Base-by-base conservation (phyloP, 2,797 vertebrate species). In the Channa striata region DNA sequence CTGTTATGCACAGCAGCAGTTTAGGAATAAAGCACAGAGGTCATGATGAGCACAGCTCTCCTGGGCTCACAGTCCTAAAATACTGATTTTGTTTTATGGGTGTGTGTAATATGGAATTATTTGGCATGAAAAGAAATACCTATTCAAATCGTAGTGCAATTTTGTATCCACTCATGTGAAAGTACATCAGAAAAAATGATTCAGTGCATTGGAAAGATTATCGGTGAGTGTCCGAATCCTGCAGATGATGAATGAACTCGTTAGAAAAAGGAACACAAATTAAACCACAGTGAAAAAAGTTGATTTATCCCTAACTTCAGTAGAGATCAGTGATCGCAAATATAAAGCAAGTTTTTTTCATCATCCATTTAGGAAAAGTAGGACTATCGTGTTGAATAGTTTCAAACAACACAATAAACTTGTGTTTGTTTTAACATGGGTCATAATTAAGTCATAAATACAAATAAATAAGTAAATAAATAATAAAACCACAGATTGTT, bases 381-480 rank as follows among this genome's bases (percentile, higher is more conserved):
- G 60, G 34, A 77, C 10, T n/a, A 60, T 68, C 17, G 3, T 9
- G 21, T 1, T 3, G 17, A 49, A 3, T 11, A 47, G 14, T 25
- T 40, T 62, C 0, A 54, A 33, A 70, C 48, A 58, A 57, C 37
- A 49, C 48, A 54, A 42, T n/a, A 17, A 58, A 43, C 39, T 48
- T 9, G 11, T 51, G 25, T 58, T 66, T 44, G n/a, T 20, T 59
- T 8, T 23, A 57, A 44, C 2, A 61, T 37, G 16, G 19, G 2
- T 49, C 42, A 88, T 79, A 75, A 89, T 81, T 79, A 68, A 50
- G 16, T 39, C 19, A 74, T 40, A 64, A 71, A 68, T 44, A 56
- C 1, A 34, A 71, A 68, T 70, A 56, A 66, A 59, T 56, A 74
- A 57, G 81, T 77, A 82, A 49, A 79, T 62, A 78, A 62, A 78